Evolutionary conservation across 2,797 vertebrate genomes (phyloP), one percentile per base, ranked within the genome.

Genomic region (Arrhamphus sclerolepis): DNA sequence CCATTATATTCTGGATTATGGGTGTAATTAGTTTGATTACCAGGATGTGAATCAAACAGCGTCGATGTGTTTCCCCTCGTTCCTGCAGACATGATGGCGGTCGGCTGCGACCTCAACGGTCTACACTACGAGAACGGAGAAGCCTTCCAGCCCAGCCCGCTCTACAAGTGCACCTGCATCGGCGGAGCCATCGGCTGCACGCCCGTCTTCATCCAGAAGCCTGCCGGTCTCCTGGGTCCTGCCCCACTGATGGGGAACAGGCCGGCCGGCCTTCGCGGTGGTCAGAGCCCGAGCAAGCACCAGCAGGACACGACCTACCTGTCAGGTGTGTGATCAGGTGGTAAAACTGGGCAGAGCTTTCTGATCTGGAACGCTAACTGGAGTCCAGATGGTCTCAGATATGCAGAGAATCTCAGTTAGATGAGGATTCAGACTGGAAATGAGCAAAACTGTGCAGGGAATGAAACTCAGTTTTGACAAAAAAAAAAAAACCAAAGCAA

Each of bases 141-240:
- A 73, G 87, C 87, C 10, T 98, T 99, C 84, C 95, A 98, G 75
- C 93, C 96, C 52, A 95, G 89, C 73, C 91, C 90, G 0, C 88
- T 96, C 31, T 98, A 97, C 46, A 95, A 94, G 67, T 99, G 97
- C 81, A 93, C 95, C 6, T 99, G 97, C 81, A 91, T 98, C 39
- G 94, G 92, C 1, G 97, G 97, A 16, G 93, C 94, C 4, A 95
- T 99, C 2, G 97, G 97, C 80, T 99, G 97, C 40, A 97, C 92
- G 0, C 96, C 96, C 1, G 88, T 86, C 6, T 95, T 97, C 82
- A 87, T 85, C 63, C 89, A 94, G 51, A 94, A 93, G 80, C 75
- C 88, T 20, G 88, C 91, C 8, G 86, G 70, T 20, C 87, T 90
- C 43, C 75, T 89, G 29, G 93, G 92, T 3, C 6, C 91, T 2